Base-by-base conservation (phyloP, 2,113 vertebrate genomes). In the Ellobius talpinus region DNA sequence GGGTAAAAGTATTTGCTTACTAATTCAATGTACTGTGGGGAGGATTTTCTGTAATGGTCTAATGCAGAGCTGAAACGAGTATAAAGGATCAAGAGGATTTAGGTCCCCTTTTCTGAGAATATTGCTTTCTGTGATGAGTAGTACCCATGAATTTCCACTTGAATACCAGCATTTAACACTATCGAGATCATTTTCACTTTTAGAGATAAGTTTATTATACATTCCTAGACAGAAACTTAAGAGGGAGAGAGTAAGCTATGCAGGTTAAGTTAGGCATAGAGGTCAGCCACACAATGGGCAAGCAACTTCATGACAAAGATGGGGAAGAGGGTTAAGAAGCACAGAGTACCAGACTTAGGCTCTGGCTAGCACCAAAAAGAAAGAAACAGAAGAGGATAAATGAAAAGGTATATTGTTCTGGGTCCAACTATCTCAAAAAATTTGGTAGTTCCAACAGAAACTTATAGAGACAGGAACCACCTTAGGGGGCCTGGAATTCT, bases 1-100 rank as follows among this genome's bases (percentile, higher is more conserved):
- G 36, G 90, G 61, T 66, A 97, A 95, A 95, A 74, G 84, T 96
- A 85, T 92, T 90, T 90, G 31, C 52, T 82, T 90, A 23, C 42
- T 94, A 78, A 95, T 95, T 96, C 10, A 36, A 8, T 84, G 42
- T 73, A 12, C 73, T 50, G 65, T 33, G 50, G 19, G 17, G 26
- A 97, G 16, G 29, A 63, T 2, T 91, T 6, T 72, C 42, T 42
- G 91, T 94, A 93, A 7, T 76, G 84, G 19, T 92, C 47, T 66
- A 92, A 79, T 14, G 21, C 39, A 68, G 6, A 42, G 39, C 24
- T 45, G 24, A 93, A 92, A 39, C 78, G 42, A 73, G 0, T 47
- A 52, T 52, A 85, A 86, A 94, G 78, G 23, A 90, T 21, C 45
- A 50, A 42, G 24, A 93, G 31, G 8, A 90, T 63, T 94, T 72